Evolutionary conservation across 2,888 invertebrate genomes (phyloP).

Genomic region (Cordilura impudica): DNA sequence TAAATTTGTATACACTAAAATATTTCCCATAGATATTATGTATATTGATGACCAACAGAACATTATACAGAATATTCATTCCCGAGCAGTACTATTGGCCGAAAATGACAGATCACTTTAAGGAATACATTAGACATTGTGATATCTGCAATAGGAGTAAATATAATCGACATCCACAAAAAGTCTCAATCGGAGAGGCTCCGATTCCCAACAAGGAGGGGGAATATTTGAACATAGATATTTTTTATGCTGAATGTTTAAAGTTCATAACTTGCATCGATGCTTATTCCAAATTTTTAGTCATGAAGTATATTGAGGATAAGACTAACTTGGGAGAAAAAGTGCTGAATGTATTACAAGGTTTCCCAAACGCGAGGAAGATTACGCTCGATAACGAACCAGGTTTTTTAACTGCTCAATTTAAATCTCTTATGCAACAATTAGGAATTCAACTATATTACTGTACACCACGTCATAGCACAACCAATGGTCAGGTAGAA

Average conservation of each 20-base stretch:
- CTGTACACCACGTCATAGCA: constrained; percentile 45
- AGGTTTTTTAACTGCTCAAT: constrained; percentile 43
- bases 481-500: constrained; percentile 29
- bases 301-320: constrained; percentile 48
- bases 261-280: constrained; percentile 43
- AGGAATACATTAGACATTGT: constrained; percentile 42
- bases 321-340: constrained; percentile 47
- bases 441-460: constrained; percentile 46
- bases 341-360: constrained; percentile 49
- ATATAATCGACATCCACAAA: constrained; percentile 49
- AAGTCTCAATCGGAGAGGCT: constrained; percentile 50
- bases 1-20: constrained; percentile 24
- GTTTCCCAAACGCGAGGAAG: constrained; percentile 34
- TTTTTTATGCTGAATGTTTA: constrained; percentile 43
- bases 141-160: constrained; percentile 51
- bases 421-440: constrained; percentile 52
- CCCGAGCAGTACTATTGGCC: constrained; percentile 27
- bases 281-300: constrained; percentile 53
- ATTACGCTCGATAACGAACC: constrained; percentile 28
- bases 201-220: constrained; percentile 52
- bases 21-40: background rate
- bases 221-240: constrained; percentile 45
- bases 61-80: background rate
- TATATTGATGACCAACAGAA: background rate
- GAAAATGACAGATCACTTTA: constrained; percentile 41